These are phyloP conservation scores for Biston stratarius DNA, from an alignment of 2,888 invertebrate genomes.

Conservation along the genomic window DNA sequence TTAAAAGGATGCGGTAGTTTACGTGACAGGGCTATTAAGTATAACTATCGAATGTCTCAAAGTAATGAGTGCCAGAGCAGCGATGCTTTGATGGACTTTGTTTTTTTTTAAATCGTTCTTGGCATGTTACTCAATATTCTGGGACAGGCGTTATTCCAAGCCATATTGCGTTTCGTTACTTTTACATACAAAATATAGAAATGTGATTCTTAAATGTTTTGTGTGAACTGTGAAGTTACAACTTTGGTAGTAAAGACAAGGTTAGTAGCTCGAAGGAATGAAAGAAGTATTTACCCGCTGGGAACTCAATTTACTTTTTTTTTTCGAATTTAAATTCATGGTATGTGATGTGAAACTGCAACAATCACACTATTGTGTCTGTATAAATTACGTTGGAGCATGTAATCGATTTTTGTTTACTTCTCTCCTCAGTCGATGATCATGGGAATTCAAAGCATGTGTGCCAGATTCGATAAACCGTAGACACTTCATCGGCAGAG, in stretches of 20 bases:
- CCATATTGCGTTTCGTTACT: too few species aligned
- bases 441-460: slow-evolving; percentile 20
- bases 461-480: slow-evolving; percentile 15
- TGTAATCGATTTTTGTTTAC: slow-evolving; percentile 42
- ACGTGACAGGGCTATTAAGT: too few species aligned
- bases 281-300: slow-evolving; percentile 6
- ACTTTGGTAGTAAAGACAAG: too few species aligned
- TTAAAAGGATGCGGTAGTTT: too few species aligned
- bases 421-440: slow-evolving; percentile 17
- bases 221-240: too few species aligned
- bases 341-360: slow-evolving; percentile 46
- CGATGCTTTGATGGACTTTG: too few species aligned
- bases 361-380: slow-evolving; percentile 50
- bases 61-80: too few species aligned
- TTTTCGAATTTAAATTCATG: slow-evolving; percentile 47
- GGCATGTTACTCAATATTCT: too few species aligned
- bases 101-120: too few species aligned
- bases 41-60: too few species aligned
- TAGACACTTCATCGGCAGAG: background rate
- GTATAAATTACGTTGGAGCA: slow-evolving; percentile 41
- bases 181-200: background rate
- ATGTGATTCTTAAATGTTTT: too few species aligned
- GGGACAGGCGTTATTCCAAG: too few species aligned
- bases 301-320: slow-evolving; percentile 52
- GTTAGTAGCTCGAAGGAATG: background rate